A percentile compares a stretch with the other conserved stretches of the same genome.
phyloP scores from a whole-genome alignment of 2,888 invertebrate genomes.

The Eupithecia subumbrata region DNA sequence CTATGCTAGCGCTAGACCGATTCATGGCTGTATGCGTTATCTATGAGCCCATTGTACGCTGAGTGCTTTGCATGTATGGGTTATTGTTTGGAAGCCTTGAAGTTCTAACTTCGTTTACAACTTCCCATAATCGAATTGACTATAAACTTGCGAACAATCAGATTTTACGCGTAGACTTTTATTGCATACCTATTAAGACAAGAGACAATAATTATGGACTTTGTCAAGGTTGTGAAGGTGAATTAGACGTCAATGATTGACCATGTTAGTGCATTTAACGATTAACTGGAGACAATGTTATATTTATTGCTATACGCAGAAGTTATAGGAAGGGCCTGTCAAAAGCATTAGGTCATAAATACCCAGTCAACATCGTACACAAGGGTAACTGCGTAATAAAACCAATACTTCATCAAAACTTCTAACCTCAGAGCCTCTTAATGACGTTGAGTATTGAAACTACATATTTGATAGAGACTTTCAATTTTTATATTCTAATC shows the following conservation, averaged over 20 bases:
- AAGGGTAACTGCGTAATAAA: constrained; percentile 81
- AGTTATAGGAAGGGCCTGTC: constrained; percentile 63
- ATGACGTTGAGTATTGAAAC: constrained; percentile 69
- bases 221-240: constrained; percentile 64
- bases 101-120: constrained; percentile 76
- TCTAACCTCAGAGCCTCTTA: constrained; percentile 69
- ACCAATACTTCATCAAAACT: constrained; percentile 68
- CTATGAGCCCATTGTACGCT: constrained; percentile 63
- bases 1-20: constrained; percentile 74
- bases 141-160: constrained; percentile 76
- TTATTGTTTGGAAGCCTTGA: constrained; percentile 57
- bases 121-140: constrained; percentile 69
- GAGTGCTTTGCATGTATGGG: constrained; percentile 52
- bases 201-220: constrained; percentile 62
- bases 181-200: constrained; percentile 55
- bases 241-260: constrained; percentile 38
- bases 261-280: constrained; percentile 39
- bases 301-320: constrained; percentile 49
- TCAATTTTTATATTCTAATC: constrained; percentile 74
- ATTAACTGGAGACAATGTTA: constrained; percentile 45
- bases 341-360: constrained; percentile 61
- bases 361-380: constrained; percentile 59
- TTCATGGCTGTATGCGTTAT: constrained; percentile 74
- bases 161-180: constrained; percentile 69
- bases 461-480: constrained; percentile 64